Evolutionary conservation across 1,140 invertebrate genomes (phyloP).

Genomic region (Amyelois transitella): DNA sequence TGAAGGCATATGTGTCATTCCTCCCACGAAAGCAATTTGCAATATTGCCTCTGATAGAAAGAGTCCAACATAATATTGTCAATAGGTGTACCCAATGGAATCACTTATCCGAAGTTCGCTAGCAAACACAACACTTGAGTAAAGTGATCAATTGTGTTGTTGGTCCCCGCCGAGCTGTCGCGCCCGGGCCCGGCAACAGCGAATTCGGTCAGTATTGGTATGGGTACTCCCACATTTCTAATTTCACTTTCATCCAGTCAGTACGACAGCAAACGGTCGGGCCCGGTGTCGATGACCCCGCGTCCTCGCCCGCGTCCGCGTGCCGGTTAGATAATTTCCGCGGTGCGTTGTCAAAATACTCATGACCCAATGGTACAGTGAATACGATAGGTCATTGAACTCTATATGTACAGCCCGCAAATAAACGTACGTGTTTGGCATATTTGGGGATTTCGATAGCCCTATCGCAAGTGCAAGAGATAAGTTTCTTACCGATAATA

Average conservation of each 20-base stretch:
- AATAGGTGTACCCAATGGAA: no score
- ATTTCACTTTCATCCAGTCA: constrained; percentile 66
- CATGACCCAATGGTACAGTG: constrained; percentile 71
- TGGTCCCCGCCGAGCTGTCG: no score
- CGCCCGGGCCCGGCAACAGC: neutral
- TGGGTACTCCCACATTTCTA: constrained; percentile 38
- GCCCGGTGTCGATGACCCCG: constrained; percentile 48
- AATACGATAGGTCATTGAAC: constrained; percentile 58
- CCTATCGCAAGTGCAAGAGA: constrained; percentile 1
- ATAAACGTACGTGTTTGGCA: constrained; percentile 43
- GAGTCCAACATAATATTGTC: no score
- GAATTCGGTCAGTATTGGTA: constrained; percentile 39
- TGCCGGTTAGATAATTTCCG: constrained; percentile 73
- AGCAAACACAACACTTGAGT: neutral
- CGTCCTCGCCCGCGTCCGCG: constrained; percentile 64
- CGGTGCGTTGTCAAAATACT: constrained; percentile 72
- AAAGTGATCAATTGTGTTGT: neutral
- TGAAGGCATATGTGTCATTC: no score
- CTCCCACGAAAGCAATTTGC: no score
- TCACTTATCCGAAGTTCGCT: no score
- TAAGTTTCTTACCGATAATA: neutral
- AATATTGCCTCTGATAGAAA: no score
- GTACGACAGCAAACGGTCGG: constrained; percentile 42
- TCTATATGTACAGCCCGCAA: constrained; percentile 29
- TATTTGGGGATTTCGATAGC: constrained; percentile 36